Conservation (phyloP, 2,113 vertebrate species). For the Uria aalge region DNA sequence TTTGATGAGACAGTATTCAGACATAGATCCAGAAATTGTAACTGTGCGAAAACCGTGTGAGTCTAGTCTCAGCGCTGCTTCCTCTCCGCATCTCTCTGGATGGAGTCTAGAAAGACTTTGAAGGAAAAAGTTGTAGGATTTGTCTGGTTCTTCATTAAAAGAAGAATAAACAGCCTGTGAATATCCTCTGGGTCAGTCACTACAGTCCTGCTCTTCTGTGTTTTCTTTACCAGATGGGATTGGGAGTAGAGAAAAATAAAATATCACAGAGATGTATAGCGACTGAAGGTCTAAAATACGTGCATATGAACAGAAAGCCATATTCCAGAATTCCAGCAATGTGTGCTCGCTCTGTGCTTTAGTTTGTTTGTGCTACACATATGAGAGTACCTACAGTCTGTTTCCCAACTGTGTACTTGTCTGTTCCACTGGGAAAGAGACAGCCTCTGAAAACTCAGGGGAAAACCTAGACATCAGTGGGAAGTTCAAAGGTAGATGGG, state of each 20-base stretch:
- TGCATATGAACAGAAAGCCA: accelerated
- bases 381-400: neutral
- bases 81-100: neutral
- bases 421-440: neutral
- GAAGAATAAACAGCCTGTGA: neutral
- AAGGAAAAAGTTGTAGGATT: neutral
- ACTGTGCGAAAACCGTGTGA: neutral
- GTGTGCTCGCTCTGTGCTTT: neutral
- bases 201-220: neutral
- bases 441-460: neutral
- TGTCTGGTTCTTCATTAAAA: neutral
- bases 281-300: neutral
- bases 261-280: neutral
- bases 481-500: neutral
- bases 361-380: neutral
- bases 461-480: neutral
- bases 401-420: neutral
- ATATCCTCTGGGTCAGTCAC: neutral
- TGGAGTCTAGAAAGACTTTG: neutral
- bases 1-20: neutral
- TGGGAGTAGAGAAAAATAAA: neutral
- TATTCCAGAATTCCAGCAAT: neutral
- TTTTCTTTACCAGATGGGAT: neutral
- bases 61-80: neutral
- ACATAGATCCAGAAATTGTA: neutral